phyloP scores from a whole-genome alignment of 2,888 invertebrate species.

The Acleris holmiana region DNA sequence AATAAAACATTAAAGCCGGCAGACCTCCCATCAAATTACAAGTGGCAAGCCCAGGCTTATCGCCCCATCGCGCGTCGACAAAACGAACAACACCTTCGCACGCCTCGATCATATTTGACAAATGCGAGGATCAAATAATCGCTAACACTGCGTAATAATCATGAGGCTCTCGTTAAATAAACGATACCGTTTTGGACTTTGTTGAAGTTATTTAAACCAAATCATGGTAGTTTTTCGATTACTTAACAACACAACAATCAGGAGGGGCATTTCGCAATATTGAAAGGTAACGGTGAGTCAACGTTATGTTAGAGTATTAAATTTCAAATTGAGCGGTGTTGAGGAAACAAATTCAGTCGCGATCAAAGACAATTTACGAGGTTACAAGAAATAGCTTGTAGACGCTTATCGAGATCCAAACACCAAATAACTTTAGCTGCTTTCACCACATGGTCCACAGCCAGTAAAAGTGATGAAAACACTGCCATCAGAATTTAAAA shows the following conservation, averaged over 20 bases:
- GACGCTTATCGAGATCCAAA: constrained; percentile 58
- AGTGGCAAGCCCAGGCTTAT: constrained; percentile 69
- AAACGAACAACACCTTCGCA: constrained; percentile 73
- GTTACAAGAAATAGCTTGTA: constrained; percentile 66
- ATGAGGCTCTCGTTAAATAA: neutral
- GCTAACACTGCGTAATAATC: constrained; percentile 47
- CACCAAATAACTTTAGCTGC: constrained; percentile 57
- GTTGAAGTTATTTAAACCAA: neutral
- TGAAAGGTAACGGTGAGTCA: constrained; percentile 68
- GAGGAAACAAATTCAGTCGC: constrained; percentile 64
- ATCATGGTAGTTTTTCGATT: constrained; percentile 7
- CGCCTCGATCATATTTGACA: constrained; percentile 72
- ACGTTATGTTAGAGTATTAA: constrained; percentile 63
- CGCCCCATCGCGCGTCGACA: constrained; percentile 73
- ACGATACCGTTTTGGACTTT: neutral
- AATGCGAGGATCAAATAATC: constrained; percentile 69
- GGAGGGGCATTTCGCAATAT: constrained; percentile 60
- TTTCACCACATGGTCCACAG: constrained; percentile 58
- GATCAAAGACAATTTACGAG: constrained; percentile 67
- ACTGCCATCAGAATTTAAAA: constrained; percentile 3
- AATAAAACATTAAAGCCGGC: constrained; percentile 51
- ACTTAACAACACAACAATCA: constrained; percentile 38
- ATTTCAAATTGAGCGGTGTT: constrained; percentile 68
- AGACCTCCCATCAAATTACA: constrained; percentile 74
- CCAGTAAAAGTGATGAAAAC: constrained; percentile 26